A percentile compares a stretch with the other conserved stretches of the same genome.
Evolutionary conservation across 1,140 invertebrate genomes (phyloP).

Genomic region (Megalonaias nervosa): DNA sequence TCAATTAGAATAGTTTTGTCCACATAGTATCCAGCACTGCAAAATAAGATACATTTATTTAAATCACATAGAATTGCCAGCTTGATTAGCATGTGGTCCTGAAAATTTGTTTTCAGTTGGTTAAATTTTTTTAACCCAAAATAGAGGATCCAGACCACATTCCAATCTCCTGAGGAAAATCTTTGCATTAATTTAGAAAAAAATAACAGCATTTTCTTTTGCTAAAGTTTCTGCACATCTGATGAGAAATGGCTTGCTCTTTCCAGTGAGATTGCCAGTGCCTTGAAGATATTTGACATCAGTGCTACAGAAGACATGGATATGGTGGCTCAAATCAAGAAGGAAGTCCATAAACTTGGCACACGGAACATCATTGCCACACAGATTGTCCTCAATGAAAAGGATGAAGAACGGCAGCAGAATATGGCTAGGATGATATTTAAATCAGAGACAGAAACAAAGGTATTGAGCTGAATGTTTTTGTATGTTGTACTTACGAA

Average conservation of each 20-base stretch:
- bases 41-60: too few relatives aligned
- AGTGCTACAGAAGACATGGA: constrained; percentile 68
- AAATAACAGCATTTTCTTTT: too few relatives aligned
- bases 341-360: constrained; percentile 69
- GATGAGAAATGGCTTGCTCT: constrained; percentile 1
- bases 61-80: too few relatives aligned
- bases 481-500: neutral
- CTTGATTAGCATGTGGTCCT: too few relatives aligned
- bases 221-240: neutral
- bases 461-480: constrained; percentile 35
- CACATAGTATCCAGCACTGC: too few relatives aligned
- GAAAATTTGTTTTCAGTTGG: too few relatives aligned
- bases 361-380: constrained; percentile 61
- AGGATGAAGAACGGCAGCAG: constrained; percentile 51
- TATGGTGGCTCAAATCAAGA: constrained; percentile 69
- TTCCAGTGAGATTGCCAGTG: constrained; percentile 65
- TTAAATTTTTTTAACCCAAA: too few relatives aligned
- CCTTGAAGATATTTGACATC: constrained; percentile 62
- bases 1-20: too few relatives aligned
- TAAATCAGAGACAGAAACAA: constrained; percentile 50
- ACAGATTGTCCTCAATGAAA: constrained; percentile 63
- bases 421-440: constrained; percentile 61
- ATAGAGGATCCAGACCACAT: too few relatives aligned
- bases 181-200: too few relatives aligned
- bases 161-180: too few relatives aligned